These are phyloP conservation scores for Sarcophaga caerulescens DNA, from an alignment of 2,888 invertebrate species.

Conservation along the genomic window DNA sequence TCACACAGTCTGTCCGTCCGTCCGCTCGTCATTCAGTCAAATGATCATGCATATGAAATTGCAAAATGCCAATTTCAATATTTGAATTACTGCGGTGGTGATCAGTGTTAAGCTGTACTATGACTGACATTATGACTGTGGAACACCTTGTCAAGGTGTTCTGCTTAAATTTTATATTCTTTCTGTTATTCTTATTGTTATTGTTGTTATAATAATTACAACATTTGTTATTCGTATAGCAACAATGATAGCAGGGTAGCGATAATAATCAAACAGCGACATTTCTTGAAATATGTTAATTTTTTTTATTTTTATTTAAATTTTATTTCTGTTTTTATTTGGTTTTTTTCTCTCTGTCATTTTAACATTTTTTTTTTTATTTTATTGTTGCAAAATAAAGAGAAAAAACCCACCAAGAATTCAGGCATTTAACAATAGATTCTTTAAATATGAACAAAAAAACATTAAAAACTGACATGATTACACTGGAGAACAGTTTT, in stretches of 20 bases:
- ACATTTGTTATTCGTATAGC: constrained; percentile 50
- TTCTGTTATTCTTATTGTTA: constrained; percentile 8
- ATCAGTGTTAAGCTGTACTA: not conserved
- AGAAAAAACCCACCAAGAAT: too few relatives aligned
- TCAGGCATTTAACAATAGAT: too few relatives aligned
- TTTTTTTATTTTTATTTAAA: constrained; percentile 15
- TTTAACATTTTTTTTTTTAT: too few relatives aligned
- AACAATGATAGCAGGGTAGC: not conserved
- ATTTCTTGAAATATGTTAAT: constrained; percentile 49
- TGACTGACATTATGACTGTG: constrained; percentile 26
- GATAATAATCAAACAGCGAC: not conserved
- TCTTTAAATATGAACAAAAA: too few relatives aligned
- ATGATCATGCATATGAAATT: not conserved
- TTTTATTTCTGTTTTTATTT: not conserved
- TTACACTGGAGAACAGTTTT: too few relatives aligned
- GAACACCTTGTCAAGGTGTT: constrained; percentile 61
- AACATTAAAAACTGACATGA: too few relatives aligned
- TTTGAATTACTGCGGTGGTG: not conserved
- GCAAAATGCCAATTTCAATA: not conserved
- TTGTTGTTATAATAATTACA: constrained; percentile 59
- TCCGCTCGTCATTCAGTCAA: not conserved
- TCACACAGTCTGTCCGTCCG: too few relatives aligned
- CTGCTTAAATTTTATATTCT: constrained; percentile 39
- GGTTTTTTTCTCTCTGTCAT: too few relatives aligned
- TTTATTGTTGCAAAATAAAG: too few relatives aligned